Conservation (phyloP, 2,113 vertebrate genomes). For the Sinocyclocheilus rhinocerous region DNA sequence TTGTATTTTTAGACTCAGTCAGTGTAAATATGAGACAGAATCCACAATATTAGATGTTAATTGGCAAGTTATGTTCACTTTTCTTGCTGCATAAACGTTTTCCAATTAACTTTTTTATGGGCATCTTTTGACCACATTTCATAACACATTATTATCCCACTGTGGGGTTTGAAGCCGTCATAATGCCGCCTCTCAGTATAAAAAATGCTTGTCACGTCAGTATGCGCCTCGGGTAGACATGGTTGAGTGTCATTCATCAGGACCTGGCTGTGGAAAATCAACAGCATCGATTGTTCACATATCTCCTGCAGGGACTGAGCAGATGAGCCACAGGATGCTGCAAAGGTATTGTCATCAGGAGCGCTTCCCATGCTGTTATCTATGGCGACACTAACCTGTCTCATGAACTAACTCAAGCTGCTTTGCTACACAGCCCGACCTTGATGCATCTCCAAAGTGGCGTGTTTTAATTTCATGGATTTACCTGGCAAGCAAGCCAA, state of each 20-base stretch:
- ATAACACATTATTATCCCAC: not conserved
- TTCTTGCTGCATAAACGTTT: not conserved
- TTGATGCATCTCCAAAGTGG: not conserved
- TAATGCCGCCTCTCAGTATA: not conserved
- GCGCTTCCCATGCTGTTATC: constrained; percentile 35
- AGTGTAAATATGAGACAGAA: not conserved
- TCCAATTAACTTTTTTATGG: not conserved
- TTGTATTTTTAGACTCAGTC: not conserved
- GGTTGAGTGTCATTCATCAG: constrained; percentile 51
- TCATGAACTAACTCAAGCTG: constrained; percentile 11
- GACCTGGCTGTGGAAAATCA: constrained; percentile 42
- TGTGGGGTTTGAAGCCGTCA: constrained; percentile 14
- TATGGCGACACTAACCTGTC: constrained; percentile 21
- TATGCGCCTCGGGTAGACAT: constrained; percentile 31
- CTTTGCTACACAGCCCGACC: not conserved
- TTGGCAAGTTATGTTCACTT: not conserved
- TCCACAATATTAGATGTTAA: not conserved
- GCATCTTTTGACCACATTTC: constrained; percentile 25
- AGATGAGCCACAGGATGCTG: constrained; percentile 35
- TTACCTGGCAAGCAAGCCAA: constrained; percentile 11
- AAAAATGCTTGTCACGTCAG: constrained; percentile 43
- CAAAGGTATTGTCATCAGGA: constrained; percentile 4
- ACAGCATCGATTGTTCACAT: constrained; percentile 46
- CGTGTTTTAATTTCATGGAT: constrained; percentile 28
- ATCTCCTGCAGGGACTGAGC: constrained; percentile 31